Conservation (phyloP, 1,140 invertebrate genomes). For the Hirudo medicinalis region DNA sequence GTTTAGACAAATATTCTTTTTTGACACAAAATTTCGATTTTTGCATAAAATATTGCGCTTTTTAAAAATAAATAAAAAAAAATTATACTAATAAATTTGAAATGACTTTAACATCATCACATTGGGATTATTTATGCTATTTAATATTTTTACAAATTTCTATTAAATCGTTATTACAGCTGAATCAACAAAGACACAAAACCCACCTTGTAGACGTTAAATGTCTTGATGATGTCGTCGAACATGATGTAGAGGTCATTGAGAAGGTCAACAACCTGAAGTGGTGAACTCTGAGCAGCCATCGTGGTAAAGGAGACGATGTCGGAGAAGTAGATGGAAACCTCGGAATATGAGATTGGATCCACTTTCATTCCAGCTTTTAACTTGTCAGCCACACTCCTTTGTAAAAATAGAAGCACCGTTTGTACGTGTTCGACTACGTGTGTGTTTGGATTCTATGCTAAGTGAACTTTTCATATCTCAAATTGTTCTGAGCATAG, state of each 20-base stretch:
- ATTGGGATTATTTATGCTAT: too few relatives aligned
- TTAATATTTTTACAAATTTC: too few relatives aligned
- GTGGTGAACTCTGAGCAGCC: slow-evolving; percentile 53
- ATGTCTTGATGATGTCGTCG: slow-evolving; percentile 71
- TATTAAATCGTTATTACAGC: too few relatives aligned
- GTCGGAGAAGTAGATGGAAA: slow-evolving; percentile 83
- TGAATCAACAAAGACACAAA: not conserved
- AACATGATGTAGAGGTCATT: slow-evolving; percentile 64
- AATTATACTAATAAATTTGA: too few relatives aligned
- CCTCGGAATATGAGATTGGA: slow-evolving; percentile 58
- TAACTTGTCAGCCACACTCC: slow-evolving; percentile 29
- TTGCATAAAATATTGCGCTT: too few relatives aligned
- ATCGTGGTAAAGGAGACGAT: slow-evolving; percentile 91
- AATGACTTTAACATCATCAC: too few relatives aligned
- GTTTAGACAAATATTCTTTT: too few relatives aligned
- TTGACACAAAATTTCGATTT: too few relatives aligned
- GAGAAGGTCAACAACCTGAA: slow-evolving; percentile 37
- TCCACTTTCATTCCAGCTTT: slow-evolving; percentile 37
- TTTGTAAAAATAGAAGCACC: not conserved
- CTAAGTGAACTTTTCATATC: not conserved
- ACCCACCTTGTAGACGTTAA: slow-evolving; percentile 64
- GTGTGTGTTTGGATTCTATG: not conserved
- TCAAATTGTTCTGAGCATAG: too few relatives aligned
- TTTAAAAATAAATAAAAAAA: too few relatives aligned
- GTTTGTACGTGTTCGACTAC: not conserved